Conservation (phyloP, 1,140 invertebrate genomes). For the Brachionus manjavacas region DNA sequence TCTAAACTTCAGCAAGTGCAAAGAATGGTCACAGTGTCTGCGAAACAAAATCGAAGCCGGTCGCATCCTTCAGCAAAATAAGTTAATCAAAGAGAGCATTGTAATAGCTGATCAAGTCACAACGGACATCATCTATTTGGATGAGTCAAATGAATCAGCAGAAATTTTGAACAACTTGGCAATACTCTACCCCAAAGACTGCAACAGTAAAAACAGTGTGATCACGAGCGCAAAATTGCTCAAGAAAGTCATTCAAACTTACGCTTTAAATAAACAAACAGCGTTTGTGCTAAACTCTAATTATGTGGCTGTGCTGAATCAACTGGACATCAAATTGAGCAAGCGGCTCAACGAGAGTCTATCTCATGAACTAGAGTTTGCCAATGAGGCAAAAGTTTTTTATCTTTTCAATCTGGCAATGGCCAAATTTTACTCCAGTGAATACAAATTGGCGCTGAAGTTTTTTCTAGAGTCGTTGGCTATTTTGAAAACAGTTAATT, state of each 20-base stretch:
- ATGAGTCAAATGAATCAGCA: not conserved
- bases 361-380: not conserved
- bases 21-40: not conserved
- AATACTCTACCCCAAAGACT: not conserved
- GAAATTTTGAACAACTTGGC: not conserved
- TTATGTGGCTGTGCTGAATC: not conserved
- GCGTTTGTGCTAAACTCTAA: not conserved
- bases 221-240: not conserved
- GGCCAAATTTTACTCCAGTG: not conserved
- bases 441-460: not conserved
- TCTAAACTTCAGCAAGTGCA: not conserved
- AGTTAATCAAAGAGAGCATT: not conserved
- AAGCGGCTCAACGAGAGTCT: too few species aligned
- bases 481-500: not conserved
- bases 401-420: not conserved
- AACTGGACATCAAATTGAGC: not conserved
- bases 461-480: not conserved
- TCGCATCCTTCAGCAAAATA: not conserved
- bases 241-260: not conserved
- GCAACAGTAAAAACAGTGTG: not conserved
- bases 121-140: not conserved
- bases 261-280: not conserved
- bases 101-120: not conserved
- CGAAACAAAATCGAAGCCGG: not conserved
- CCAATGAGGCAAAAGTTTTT: not conserved